These are phyloP conservation scores for Ethmia dodecea DNA, from an alignment of 2,888 invertebrate species.

Conservation along the genomic window DNA sequence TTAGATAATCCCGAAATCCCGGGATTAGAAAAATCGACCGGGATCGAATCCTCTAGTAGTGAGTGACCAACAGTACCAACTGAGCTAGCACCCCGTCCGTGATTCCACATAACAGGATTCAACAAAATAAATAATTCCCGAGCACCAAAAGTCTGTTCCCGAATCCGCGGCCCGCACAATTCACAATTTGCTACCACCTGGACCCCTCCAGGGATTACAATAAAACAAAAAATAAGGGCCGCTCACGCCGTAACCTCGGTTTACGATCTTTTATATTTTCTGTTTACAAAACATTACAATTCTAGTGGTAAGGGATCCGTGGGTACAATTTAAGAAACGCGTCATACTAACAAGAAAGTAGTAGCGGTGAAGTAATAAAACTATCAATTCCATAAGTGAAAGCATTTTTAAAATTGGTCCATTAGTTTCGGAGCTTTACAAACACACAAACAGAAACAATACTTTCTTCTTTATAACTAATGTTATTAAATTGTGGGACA, in stretches of 20 bases:
- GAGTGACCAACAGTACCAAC: background rate
- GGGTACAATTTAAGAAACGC: too few relatives aligned
- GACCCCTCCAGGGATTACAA: slow-evolving; percentile 9
- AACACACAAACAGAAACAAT: too few relatives aligned
- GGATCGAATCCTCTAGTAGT: background rate
- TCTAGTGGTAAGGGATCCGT: slow-evolving; percentile 28
- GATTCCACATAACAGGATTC: background rate
- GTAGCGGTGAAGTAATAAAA: too few relatives aligned
- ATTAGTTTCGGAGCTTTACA: too few relatives aligned
- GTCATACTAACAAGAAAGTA: too few relatives aligned
- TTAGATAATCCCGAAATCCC: background rate
- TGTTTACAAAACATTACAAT: slow-evolving; percentile 33
- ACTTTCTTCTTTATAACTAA: too few relatives aligned
- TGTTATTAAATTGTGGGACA: too few relatives aligned
- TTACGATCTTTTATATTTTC: slow-evolving; percentile 37
- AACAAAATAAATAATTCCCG: background rate
- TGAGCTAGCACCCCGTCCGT: background rate
- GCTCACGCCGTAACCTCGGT: slow-evolving; percentile 23
- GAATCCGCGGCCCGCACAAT: background rate
- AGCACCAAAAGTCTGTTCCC: background rate
- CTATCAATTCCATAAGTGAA: too few relatives aligned
- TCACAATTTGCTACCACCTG: slow-evolving; percentile 6
- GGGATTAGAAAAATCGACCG: background rate
- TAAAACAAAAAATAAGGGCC: slow-evolving; percentile 13
- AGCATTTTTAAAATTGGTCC: too few relatives aligned